phyloP scores from a whole-genome alignment of 2,888 invertebrate genomes.

The Operophtera brumata region DNA sequence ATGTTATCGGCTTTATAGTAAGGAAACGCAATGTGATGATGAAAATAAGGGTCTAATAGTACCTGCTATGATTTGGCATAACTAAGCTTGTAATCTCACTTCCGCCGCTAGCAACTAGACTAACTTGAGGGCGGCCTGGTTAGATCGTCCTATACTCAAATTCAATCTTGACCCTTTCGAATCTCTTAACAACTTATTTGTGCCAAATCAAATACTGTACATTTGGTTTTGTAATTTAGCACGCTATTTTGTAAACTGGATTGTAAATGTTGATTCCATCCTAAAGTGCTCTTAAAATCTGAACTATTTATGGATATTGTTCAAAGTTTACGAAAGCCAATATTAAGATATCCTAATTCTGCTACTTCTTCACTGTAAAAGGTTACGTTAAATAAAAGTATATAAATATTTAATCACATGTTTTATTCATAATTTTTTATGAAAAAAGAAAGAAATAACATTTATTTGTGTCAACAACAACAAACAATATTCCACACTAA shows the following conservation, averaged over 20 bases:
- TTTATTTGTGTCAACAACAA: too few relatives aligned
- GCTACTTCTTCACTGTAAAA: conserved; percentile 65
- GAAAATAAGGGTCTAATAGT: conserved; percentile 72
- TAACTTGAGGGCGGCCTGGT: too few relatives aligned
- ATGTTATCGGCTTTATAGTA: conserved; percentile 48
- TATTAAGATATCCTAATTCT: conserved; percentile 44
- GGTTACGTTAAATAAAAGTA: conserved; percentile 65
- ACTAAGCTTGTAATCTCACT: conserved; percentile 50
- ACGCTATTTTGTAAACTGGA: conserved; percentile 63
- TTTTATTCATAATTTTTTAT: too few relatives aligned
- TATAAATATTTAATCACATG: conserved; percentile 35
- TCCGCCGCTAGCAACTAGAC: too few relatives aligned
- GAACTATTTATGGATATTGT: conserved; percentile 66
- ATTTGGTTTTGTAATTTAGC: conserved; percentile 56
- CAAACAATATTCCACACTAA: too few relatives aligned
- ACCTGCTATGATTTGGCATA: conserved; percentile 67
- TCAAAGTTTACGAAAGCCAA: conserved; percentile 51
- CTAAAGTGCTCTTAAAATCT: conserved; percentile 78
- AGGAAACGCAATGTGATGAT: conserved; percentile 76
- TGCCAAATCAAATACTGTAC: conserved; percentile 54
- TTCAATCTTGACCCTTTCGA: conserved; percentile 24
- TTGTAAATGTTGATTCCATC: conserved; percentile 77
- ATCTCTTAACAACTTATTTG: conserved; percentile 46
- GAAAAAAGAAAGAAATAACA: too few relatives aligned
- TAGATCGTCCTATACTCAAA: neutral